Percentiles rank a stretch among this genome's conserved stretches.
Conservation (phyloP, 1,140 invertebrate species). For the Conus betulinus region DNA sequence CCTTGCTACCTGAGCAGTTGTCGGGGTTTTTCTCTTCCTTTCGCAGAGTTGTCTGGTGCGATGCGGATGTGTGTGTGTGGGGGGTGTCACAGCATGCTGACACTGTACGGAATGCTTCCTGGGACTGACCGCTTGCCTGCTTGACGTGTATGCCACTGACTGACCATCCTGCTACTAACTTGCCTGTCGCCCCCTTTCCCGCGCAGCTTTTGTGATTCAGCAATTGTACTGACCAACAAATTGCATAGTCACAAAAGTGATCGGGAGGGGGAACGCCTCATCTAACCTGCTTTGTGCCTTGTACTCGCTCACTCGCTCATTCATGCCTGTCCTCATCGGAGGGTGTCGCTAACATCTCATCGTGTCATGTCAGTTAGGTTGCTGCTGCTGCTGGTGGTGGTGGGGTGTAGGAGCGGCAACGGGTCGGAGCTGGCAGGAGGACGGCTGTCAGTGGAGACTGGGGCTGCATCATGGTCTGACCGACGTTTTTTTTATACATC, state of each 20-base stretch:
- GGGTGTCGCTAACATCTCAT: not conserved
- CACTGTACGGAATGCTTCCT: not conserved
- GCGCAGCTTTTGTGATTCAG: constrained; percentile 81
- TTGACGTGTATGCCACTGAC: not conserved
- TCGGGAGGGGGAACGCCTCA: constrained; percentile 67
- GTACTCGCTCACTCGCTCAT: not conserved
- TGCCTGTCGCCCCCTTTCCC: constrained; percentile 44
- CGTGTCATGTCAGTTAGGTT: not conserved
- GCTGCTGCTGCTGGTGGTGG: not conserved
- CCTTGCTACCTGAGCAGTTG: too few species aligned
- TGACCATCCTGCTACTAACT: not conserved
- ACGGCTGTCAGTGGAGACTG: too few species aligned
- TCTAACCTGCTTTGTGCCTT: constrained; percentile 1
- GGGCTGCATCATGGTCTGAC: too few species aligned
- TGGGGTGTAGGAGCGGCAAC: not conserved
- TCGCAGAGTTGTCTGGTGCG: too few species aligned
- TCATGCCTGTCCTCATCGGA: too few species aligned
- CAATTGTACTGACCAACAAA: constrained; percentile 77
- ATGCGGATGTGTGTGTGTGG: too few species aligned
- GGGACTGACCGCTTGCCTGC: not conserved
- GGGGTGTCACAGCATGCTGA: too few species aligned
- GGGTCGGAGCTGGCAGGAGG: too few species aligned
- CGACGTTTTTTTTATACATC: too few species aligned
- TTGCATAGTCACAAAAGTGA: constrained; percentile 84
- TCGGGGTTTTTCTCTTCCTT: too few species aligned